These are phyloP conservation scores for Poecilus cupreus DNA, from an alignment of 2,888 invertebrate genomes.

Conservation along the genomic window DNA sequence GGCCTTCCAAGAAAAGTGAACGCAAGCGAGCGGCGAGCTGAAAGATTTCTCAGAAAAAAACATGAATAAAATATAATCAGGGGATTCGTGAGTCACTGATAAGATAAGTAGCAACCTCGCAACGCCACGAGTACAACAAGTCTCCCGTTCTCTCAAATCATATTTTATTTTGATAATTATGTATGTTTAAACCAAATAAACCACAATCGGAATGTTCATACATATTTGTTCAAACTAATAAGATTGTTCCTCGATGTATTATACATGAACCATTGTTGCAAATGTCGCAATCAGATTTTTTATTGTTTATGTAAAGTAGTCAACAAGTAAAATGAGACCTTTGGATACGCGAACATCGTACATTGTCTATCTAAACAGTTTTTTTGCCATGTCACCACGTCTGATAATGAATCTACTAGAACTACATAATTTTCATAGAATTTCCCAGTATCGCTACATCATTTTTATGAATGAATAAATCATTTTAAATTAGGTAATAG, in stretches of 20 bases:
- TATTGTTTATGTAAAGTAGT: conserved; percentile 48
- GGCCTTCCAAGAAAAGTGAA: conserved; percentile 50
- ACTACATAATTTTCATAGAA: conserved; percentile 18
- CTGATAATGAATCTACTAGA: conserved; percentile 31
- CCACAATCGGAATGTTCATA: not conserved
- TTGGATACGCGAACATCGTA: conserved; percentile 45
- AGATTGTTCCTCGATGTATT: conserved; percentile 14
- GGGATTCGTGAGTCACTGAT: conserved; percentile 59
- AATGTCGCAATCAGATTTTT: conserved; percentile 24
- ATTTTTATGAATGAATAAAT: conserved; percentile 24
- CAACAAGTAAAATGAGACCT: conserved; percentile 49
- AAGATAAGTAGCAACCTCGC: conserved; percentile 52
- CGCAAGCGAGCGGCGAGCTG: conserved; percentile 31
- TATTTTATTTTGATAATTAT: conserved; percentile 13
- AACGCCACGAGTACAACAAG: conserved; percentile 45
- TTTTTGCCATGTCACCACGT: conserved; percentile 48
- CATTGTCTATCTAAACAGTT: conserved; percentile 41
- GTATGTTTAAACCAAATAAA: conserved; percentile 3
- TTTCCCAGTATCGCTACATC: not conserved
- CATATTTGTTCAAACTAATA: conserved; percentile 11
- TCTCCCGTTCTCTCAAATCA: not conserved
- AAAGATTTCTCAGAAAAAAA: conserved; percentile 53
- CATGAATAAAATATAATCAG: conserved; percentile 58
- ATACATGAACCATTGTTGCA: conserved; percentile 6
- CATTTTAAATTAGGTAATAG: not conserved